phyloP scores from a whole-genome alignment of 1,140 invertebrate species.

The Trichonephila inaurata region DNA sequence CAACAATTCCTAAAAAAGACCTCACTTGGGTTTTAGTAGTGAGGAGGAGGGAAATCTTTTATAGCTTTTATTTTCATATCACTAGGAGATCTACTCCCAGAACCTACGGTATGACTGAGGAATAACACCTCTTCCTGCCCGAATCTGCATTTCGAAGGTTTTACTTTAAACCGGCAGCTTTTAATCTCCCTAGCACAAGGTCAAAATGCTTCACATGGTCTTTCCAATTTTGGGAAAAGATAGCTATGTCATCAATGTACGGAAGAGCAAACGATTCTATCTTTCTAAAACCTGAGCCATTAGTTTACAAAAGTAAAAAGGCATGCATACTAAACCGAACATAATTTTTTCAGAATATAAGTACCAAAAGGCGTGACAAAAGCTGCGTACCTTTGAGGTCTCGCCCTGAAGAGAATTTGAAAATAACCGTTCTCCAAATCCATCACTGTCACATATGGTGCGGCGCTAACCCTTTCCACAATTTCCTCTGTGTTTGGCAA shows the following conservation, averaged over 20 bases:
- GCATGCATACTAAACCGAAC: not conserved
- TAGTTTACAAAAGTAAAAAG: not conserved
- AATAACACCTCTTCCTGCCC: not conserved
- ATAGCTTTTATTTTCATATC: not conserved
- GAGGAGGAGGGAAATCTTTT: not conserved
- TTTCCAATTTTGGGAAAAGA: too few species aligned
- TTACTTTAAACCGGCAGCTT: too few species aligned
- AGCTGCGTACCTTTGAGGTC: not conserved
- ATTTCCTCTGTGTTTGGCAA: not conserved
- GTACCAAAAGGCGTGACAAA: not conserved
- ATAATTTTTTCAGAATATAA: not conserved
- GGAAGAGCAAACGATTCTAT: not conserved
- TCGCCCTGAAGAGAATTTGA: not conserved
- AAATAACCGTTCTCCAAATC: not conserved
- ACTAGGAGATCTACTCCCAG: too few species aligned
- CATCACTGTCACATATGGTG: too few species aligned
- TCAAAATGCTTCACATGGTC: too few species aligned
- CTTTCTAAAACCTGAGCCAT: not conserved
- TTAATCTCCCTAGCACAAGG: too few species aligned
- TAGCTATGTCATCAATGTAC: constrained; percentile 60
- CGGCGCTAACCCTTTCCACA: not conserved
- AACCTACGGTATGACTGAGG: not conserved
- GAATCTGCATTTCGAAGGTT: constrained; percentile 34
- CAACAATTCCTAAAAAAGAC: not conserved
- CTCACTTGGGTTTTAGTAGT: not conserved